phyloP scores from a whole-genome alignment of 2,797 vertebrate species.

The Sciurus vulgaris region DNA sequence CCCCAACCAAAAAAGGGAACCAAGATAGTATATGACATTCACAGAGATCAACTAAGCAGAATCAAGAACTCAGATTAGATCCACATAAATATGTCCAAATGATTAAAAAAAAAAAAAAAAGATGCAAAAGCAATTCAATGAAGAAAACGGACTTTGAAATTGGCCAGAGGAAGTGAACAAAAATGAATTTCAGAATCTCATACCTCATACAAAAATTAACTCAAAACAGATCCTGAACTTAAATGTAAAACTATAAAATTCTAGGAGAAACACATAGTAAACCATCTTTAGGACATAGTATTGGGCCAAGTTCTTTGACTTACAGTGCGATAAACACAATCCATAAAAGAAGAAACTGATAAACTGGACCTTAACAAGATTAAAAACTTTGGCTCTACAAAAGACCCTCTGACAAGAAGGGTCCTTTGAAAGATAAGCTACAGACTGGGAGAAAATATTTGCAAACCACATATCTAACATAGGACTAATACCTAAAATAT shows the following conservation, averaged over 20 bases:
- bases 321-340: neutral
- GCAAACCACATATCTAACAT: neutral
- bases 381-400: neutral
- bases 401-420: neutral
- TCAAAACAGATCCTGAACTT: neutral
- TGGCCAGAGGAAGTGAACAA: neutral
- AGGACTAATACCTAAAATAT: neutral
- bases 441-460: neutral
- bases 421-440: neutral
- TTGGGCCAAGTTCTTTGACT: neutral
- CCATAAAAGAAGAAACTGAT: neutral
- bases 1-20: too few relatives aligned
- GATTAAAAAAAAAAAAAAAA: neutral
- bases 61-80: neutral
- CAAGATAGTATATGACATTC: neutral
- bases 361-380: neutral
- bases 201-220: conserved; percentile 15
- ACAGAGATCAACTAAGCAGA: neutral
- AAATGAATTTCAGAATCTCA: conserved; percentile 13
- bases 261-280: neutral
- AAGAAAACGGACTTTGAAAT: neutral
- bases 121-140: neutral
- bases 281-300: neutral
- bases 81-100: neutral
- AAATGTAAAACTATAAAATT: neutral